Conservation (phyloP, 2,888 invertebrate species). For the Lordiphosa fenestrarum region DNA sequence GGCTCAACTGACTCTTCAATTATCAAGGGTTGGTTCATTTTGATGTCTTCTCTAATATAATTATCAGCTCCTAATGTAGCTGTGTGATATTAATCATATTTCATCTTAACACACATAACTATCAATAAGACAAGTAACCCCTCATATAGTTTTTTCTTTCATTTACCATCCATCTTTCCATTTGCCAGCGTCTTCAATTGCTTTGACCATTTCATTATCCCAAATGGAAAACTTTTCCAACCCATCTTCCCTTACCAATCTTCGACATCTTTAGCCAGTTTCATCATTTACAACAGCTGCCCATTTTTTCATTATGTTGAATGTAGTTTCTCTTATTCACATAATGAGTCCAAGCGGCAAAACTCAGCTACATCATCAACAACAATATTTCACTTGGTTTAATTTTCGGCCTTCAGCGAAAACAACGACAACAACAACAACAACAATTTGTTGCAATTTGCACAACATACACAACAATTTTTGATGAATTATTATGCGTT, state of each 20-base stretch:
- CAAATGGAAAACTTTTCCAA: neutral
- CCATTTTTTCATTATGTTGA: slow-evolving; percentile 6
- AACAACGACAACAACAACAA: slow-evolving; percentile 7
- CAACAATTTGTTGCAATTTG: slow-evolving; percentile 67
- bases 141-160: too few relatives aligned
- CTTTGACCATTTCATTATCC: slow-evolving; percentile 4
- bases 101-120: too few relatives aligned
- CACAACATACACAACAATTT: slow-evolving; percentile 39
- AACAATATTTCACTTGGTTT: slow-evolving; percentile 57
- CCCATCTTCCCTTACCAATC: too few relatives aligned
- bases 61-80: too few relatives aligned
- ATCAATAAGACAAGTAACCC: too few relatives aligned
- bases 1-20: too few relatives aligned
- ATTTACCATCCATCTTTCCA: neutral
- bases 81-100: too few relatives aligned
- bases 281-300: slow-evolving; percentile 9
- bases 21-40: too few relatives aligned
- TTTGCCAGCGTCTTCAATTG: neutral
- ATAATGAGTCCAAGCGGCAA: slow-evolving; percentile 1
- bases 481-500: slow-evolving; percentile 69
- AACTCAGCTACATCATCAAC: slow-evolving; percentile 39
- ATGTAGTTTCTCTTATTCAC: slow-evolving; percentile 1
- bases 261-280: slow-evolving; percentile 2
- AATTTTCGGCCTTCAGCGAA: slow-evolving; percentile 37
- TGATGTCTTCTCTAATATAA: too few relatives aligned